phyloP scores from a whole-genome alignment of 2,888 invertebrate species.

The Loripinus fragilis region DNA sequence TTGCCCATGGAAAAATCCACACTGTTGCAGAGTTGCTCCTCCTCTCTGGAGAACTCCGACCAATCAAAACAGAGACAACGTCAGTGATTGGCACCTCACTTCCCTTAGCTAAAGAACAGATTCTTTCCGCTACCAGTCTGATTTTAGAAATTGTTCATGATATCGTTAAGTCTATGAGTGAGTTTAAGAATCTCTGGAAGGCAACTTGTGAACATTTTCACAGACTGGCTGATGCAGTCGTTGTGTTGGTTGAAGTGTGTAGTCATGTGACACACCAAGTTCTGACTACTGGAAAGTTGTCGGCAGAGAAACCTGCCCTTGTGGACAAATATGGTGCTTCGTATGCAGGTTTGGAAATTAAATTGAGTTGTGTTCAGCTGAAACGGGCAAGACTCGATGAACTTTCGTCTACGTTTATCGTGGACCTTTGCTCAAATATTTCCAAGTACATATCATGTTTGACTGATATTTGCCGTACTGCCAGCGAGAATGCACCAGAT shows the following conservation, averaged over 20 bases:
- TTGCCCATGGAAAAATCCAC: conserved; percentile 78
- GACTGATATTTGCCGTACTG: conserved; percentile 77
- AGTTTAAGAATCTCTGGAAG: conserved; percentile 64
- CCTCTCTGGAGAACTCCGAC: conserved; percentile 78
- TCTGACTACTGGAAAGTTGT: conserved; percentile 63
- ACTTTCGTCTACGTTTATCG: conserved; percentile 75
- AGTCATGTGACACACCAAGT: conserved; percentile 79
- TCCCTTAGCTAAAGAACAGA: conserved; percentile 51
- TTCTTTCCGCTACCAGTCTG: conserved; percentile 41
- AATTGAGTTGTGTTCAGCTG: conserved; percentile 75
- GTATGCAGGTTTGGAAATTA: conserved; percentile 79
- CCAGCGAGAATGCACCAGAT: conserved; percentile 72
- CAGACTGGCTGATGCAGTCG: conserved; percentile 75
- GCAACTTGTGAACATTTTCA: conserved; percentile 73
- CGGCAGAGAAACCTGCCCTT: conserved; percentile 63
- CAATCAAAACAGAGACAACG: conserved; percentile 75
- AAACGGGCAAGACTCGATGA: conserved; percentile 74
- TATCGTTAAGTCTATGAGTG: conserved; percentile 47
- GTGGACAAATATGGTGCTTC: conserved; percentile 79
- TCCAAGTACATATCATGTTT: conserved; percentile 76
- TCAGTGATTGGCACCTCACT: conserved; percentile 43
- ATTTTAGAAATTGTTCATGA: conserved; percentile 50
- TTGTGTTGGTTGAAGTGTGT: conserved; percentile 77
- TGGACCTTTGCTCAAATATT: conserved; percentile 77
- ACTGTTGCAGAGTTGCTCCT: conserved; percentile 81